Evolutionary conservation across 2,797 vertebrate genomes (phyloP), one percentile per base, ranked within the genome.

Genomic region (Chlorospingus semifuscus): DNA sequence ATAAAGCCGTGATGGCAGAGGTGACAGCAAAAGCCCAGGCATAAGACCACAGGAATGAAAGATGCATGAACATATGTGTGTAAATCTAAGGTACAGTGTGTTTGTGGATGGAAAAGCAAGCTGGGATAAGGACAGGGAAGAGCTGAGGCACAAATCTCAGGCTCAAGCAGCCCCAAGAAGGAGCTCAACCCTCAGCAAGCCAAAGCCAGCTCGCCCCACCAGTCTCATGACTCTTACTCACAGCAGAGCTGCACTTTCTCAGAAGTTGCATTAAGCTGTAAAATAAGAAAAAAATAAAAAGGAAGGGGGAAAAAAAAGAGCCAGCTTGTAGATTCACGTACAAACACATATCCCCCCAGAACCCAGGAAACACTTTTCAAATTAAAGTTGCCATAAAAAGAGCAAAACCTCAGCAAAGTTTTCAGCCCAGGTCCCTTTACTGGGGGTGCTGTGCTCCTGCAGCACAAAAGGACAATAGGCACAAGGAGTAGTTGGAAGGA

Each of bases 211-310:
- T 91, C 4, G 0, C 65, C 75, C 47, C 6, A 4, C 66, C 29
- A 29, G 85, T 56, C 95, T 72, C 89, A 75, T 95, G 91, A 96
- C 79, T 92, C 68, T 94, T 94, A 87, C 84, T 92, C 91, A 93
- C 87, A 83, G n/a, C 64, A 63, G 80, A 92, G 77, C 83, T 84
- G 70, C 11, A 22, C 70, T 94, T 78, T 80, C 75, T 87, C 81
- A 79, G 27, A 88, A 83, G 69, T 82, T 94, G 86, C 86, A 75
- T 44, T 75, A 92, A 87, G 66, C 57, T 63, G 37, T 60, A 82
- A 95, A 96, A 59, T 24, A 42, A 81, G 34, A 68, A 83, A 66
- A 83, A 69, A 81, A 75, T 23, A 56, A 46, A 14, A 44, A 9
- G 12, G 14, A 49, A 8, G 2, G 1, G 1, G 0, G 0, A 13